Evolutionary conservation across 2,888 invertebrate genomes (phyloP).

Genomic region (Idaea straminata): DNA sequence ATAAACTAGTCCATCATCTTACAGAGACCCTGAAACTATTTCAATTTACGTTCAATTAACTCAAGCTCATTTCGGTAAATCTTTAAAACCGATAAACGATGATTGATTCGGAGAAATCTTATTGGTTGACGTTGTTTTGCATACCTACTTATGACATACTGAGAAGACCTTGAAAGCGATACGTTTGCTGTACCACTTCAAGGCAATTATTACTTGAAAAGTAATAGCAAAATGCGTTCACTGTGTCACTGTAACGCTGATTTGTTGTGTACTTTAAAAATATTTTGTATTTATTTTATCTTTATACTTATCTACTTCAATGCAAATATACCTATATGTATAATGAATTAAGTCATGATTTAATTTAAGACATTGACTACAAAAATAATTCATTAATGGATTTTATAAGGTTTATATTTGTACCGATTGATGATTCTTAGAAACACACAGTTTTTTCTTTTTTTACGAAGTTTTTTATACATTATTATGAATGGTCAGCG

Average conservation of each 20-base stretch:
- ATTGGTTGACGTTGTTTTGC: slow-evolving; percentile 28
- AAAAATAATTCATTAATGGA: neutral
- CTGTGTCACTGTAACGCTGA: neutral
- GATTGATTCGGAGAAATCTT: slow-evolving; percentile 31
- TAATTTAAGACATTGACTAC: neutral
- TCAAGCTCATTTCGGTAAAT: neutral
- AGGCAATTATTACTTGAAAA: slow-evolving; percentile 27
- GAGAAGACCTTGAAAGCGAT: slow-evolving; percentile 38
- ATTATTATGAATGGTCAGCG: too few species aligned
- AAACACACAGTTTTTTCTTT: too few species aligned
- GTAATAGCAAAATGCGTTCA: neutral
- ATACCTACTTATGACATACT: neutral
- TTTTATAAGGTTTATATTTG: neutral
- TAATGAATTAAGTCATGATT: neutral
- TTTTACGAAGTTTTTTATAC: too few species aligned
- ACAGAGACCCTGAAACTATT: too few species aligned
- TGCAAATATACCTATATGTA: too few species aligned
- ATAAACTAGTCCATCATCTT: too few species aligned
- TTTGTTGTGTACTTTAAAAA: neutral
- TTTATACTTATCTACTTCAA: neutral
- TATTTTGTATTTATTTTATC: neutral
- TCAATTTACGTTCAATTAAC: too few species aligned
- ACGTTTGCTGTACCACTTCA: slow-evolving; percentile 31
- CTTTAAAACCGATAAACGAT: slow-evolving; percentile 9
- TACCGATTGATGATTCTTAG: too few species aligned